These are phyloP conservation scores for Danio albolineatus DNA, from an alignment of 2,797 vertebrate genomes.

Conservation along the genomic window DNA sequence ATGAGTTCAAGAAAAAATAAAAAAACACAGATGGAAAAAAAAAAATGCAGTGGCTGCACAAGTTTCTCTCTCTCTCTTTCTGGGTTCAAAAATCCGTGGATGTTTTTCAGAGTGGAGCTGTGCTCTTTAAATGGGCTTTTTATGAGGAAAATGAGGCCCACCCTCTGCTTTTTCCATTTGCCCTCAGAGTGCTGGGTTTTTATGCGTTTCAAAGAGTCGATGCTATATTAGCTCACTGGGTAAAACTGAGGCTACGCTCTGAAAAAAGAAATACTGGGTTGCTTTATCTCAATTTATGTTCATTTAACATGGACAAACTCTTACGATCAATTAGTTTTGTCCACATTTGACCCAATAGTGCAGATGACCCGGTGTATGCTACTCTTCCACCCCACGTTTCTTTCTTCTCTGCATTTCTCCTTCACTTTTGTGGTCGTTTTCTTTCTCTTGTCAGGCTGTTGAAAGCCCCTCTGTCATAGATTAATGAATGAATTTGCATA, in stretches of 20 bases:
- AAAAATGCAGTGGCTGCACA: conserved; percentile 19
- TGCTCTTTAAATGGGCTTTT: conserved; percentile 61
- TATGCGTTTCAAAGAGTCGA: conserved; percentile 57
- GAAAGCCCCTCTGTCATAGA: conserved; percentile 76
- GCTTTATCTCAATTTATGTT: too few species aligned
- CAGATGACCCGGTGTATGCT: conserved; percentile 38
- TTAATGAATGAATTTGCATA: conserved; percentile 80
- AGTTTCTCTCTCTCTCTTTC: conserved; percentile 15
- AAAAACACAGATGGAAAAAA: conserved; percentile 20
- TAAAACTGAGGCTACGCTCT: conserved; percentile 33
- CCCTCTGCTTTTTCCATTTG: conserved; percentile 65
- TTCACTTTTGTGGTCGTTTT: conserved; percentile 21
- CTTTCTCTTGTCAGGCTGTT: conserved; percentile 63
- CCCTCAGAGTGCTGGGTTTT: conserved; percentile 45
- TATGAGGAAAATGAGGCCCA: conserved; percentile 64
- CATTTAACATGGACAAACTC: too few species aligned
- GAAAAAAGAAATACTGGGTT: too few species aligned
- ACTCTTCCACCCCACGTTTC: conserved; percentile 16
- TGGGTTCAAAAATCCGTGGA: conserved; percentile 58
- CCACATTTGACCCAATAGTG: too few species aligned
- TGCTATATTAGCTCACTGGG: conserved; percentile 59
- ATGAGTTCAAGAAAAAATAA: conserved; percentile 51
- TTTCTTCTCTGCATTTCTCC: conserved; percentile 20
- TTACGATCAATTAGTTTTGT: too few species aligned
- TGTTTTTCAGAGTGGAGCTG: conserved; percentile 58